Evolutionary conservation across 2,113 vertebrate genomes (phyloP), one percentile per base, ranked within the genome.

Genomic region (Etheostoma spectabile): DNA sequence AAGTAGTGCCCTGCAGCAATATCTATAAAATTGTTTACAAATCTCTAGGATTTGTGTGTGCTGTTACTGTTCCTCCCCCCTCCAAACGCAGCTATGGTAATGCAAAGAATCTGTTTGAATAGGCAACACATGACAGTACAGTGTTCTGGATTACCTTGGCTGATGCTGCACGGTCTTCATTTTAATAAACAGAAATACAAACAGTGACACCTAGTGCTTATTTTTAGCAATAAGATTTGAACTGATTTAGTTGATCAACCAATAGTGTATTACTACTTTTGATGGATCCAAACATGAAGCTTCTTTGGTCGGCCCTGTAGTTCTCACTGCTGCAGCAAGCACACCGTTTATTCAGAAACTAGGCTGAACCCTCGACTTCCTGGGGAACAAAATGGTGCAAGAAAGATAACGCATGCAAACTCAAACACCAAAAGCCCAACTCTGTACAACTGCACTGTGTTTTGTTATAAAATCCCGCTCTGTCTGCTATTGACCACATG

Each of bases 301-400:
- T 53, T 91, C 86, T 91, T 90, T 91, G 84, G 87, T 86, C 66
- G 74, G 24, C 33, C 73, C 38, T 73, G 60, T 30, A n/a, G 24
- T 38, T 75, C 33, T 68, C 18, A 21, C 11, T 74, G 12, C 12
- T 77, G 42, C 33, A 76, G 46, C 18, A 57, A 18, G 38, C 30
- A 63, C 38, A 62, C 18, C 12, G 19, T 74, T 24, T 73, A 8
- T 77, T 52, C 52, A 51, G 35, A 63, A 77, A 56, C 14, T 67
- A 45, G 16, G 60, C 30, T 66, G 46, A 82, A 66, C 48, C 13
- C n/a, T 38, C 14, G 5, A 61, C 48, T 33, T 66, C 38, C 30
- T 18, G 2, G 68, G 52, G 11, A 74, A 65, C 8, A 62, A 57
- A 71, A 61, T 3, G 8, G 16, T 49, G 42, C 55, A 30, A 55